Percentiles rank a stretch among this genome's conserved stretches.
These are phyloP conservation scores for Mycteria americana DNA, from an alignment of 2,797 vertebrate genomes.

Conservation along the genomic window DNA sequence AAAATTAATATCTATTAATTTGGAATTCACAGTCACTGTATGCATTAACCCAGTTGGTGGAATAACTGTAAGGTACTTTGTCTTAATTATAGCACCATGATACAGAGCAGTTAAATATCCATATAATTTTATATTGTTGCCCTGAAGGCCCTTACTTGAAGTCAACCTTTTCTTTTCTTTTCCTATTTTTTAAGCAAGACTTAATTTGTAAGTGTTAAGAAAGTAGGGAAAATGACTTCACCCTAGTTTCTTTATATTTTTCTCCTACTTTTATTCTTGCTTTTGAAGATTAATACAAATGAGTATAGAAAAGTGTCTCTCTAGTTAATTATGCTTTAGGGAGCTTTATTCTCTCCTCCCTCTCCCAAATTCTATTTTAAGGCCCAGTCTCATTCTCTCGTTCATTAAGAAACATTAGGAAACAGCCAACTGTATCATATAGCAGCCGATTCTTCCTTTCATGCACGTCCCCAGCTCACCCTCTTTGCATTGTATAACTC, in stretches of 20 bases:
- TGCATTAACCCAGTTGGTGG: constrained; percentile 18
- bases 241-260: constrained; percentile 30
- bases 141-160: constrained; percentile 38
- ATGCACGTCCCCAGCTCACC: not conserved
- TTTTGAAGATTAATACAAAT: constrained; percentile 59
- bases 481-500: not conserved
- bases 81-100: constrained; percentile 50
- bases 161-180: constrained; percentile 35
- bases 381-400: not conserved
- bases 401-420: constrained; percentile 61
- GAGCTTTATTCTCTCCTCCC: constrained; percentile 36
- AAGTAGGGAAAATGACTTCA: constrained; percentile 23
- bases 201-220: constrained; percentile 45
- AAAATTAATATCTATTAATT: constrained; percentile 31
- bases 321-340: constrained; percentile 55
- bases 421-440: constrained; percentile 39
- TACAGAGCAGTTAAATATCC: constrained; percentile 49
- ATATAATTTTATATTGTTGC: constrained; percentile 47
- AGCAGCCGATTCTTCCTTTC: constrained; percentile 1
- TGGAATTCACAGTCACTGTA: not conserved
- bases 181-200: constrained; percentile 18
- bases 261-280: constrained; percentile 17
- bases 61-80: constrained; percentile 57
- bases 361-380: constrained; percentile 52
- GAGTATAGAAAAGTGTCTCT: constrained; percentile 35